Conservation (phyloP, 1,140 invertebrate species). For the Drosophila lowei region DNA sequence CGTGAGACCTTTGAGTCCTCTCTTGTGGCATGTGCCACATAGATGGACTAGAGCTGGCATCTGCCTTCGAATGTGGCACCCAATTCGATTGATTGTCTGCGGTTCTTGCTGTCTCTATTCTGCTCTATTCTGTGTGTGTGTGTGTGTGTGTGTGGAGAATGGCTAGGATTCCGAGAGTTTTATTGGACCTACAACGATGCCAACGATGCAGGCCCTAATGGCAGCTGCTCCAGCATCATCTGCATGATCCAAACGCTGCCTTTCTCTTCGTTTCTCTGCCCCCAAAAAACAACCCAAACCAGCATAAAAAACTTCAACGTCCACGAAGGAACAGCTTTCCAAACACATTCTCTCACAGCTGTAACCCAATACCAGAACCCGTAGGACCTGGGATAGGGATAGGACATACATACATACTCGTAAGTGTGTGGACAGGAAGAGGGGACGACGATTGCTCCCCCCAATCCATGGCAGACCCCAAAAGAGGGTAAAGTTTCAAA, state of each 20-base stretch:
- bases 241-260: slow-evolving; percentile 33
- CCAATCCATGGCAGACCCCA: slow-evolving; percentile 17
- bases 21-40: slow-evolving; percentile 36
- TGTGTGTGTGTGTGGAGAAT: neutral
- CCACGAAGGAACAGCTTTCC: slow-evolving; percentile 24
- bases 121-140: neutral
- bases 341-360: slow-evolving; percentile 40
- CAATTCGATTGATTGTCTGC: slow-evolving; percentile 25
- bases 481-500: slow-evolving; percentile 59
- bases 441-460: slow-evolving; percentile 33
- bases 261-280: slow-evolving; percentile 3
- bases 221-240: slow-evolving; percentile 20
- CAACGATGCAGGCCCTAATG: slow-evolving; percentile 9
- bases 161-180: neutral
- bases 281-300: neutral
- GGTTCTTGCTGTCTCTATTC: neutral
- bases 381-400: slow-evolving; percentile 45
- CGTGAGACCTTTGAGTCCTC: slow-evolving; percentile 6
- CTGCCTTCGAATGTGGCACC: slow-evolving; percentile 18
- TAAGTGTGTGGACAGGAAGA: slow-evolving; percentile 29
- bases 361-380: slow-evolving; percentile 61
- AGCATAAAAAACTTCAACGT: slow-evolving; percentile 41
- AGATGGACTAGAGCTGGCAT: slow-evolving; percentile 21
- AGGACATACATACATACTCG: neutral
- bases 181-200: neutral